A percentile compares a stretch with the other conserved stretches of the same genome.
phyloP scores from a whole-genome alignment of 2,113 vertebrate species.

The Motacilla tschutschensis region DNA sequence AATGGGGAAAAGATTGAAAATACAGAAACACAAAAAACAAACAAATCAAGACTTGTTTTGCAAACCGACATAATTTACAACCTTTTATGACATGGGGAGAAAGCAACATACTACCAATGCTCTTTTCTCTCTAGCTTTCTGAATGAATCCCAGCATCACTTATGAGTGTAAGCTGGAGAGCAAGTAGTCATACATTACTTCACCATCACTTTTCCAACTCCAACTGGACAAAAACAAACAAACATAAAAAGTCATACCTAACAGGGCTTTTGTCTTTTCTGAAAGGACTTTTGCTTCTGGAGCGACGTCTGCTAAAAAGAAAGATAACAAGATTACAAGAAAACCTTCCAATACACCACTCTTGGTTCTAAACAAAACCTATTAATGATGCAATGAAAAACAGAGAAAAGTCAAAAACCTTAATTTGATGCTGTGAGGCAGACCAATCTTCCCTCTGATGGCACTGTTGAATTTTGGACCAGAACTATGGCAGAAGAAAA shows the following conservation, averaged over 20 bases:
- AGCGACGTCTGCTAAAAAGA: constrained; percentile 79
- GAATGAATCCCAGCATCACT: neutral
- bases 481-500: constrained; percentile 80
- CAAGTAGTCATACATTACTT: neutral
- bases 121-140: neutral
- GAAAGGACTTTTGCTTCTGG: constrained; percentile 90
- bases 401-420: constrained; percentile 77
- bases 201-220: neutral
- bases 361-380: constrained; percentile 34
- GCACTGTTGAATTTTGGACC: constrained; percentile 91
- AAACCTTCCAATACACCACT: neutral
- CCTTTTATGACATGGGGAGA: neutral
- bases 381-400: constrained; percentile 32
- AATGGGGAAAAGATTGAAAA: neutral
- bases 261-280: constrained; percentile 94
- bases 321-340: constrained; percentile 34
- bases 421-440: constrained; percentile 90
- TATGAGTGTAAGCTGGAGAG: neutral
- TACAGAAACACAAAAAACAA: neutral
- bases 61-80: neutral
- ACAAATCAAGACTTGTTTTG: neutral
- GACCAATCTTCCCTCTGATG: constrained; percentile 91
- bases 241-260: constrained; percentile 69
- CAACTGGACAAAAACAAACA: neutral
- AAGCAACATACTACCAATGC: neutral